A percentile compares a stretch with the other conserved stretches of the same genome.
These are phyloP conservation scores for Cryptoleucopteryx plumbea DNA, from an alignment of 2,113 vertebrate genomes.

Conservation along the genomic window DNA sequence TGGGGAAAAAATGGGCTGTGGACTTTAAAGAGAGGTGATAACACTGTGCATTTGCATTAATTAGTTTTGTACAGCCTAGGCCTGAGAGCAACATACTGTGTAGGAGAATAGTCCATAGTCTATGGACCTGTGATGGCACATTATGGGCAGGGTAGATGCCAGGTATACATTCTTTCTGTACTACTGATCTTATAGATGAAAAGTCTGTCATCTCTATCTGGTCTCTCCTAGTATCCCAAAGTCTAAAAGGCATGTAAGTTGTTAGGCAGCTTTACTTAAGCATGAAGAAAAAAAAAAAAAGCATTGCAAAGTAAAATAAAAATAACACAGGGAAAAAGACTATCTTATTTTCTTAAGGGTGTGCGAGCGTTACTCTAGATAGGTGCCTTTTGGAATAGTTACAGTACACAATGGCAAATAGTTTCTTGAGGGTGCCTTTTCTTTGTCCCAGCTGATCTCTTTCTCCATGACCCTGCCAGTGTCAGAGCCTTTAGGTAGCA, in stretches of 20 bases:
- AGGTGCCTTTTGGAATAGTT: background rate
- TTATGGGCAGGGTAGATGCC: background rate
- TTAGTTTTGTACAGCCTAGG: background rate
- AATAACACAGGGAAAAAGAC: background rate
- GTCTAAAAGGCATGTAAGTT: background rate
- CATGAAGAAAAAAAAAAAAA: background rate
- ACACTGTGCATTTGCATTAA: background rate
- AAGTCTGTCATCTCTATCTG: background rate
- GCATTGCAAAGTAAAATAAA: background rate
- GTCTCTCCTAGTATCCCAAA: background rate
- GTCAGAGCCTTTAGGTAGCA: background rate
- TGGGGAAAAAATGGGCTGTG: background rate
- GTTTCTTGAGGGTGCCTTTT: background rate
- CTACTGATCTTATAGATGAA: background rate
- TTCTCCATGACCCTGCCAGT: background rate
- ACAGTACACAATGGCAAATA: background rate
- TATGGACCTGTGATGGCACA: background rate
- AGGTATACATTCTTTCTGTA: background rate
- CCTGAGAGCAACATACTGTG: background rate
- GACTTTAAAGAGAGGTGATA: background rate
- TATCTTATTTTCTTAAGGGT: background rate
- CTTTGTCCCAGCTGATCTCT: background rate
- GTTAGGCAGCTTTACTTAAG: background rate
- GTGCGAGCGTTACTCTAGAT: background rate
- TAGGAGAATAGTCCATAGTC: fast-evolving